Base-by-base conservation (phyloP, 2,113 vertebrate genomes). In the Alethe diademata region DNA sequence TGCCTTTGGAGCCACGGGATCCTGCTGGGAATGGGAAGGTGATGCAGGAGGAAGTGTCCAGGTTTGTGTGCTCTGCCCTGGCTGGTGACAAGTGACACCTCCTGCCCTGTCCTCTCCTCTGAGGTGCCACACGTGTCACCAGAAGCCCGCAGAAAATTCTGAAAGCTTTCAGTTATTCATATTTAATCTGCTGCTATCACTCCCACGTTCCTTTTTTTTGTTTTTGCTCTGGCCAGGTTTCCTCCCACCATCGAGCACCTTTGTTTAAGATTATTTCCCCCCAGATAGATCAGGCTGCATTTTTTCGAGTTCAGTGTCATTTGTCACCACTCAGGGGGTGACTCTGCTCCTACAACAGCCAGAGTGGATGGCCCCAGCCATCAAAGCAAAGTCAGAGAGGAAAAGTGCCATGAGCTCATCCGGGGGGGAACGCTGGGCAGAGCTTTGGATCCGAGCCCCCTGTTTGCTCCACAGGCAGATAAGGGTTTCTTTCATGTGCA, bases 401-500 rank as follows among this genome's bases (percentile, higher is more conserved):
- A 93, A 73, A 95, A 80, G 67, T 38, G 65, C 87, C 35, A 2
- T 90, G 61, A 95, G 74, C 78, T 96, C 90, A 86, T 9, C 29
- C n/a, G 29, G 80, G 36, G 53, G 75, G 42, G 87, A 91, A 90
- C 91, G 73, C 33, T 35, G 91, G 81, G 76, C 38, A 69, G 66
- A 69, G 19, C 33, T n/a, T 45, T 74, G 93, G 73, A 89, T 48
- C 64, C 7, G 5, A 36, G 78, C 83, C 67, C 14, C 3, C 47
- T 14, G 26, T 92, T 92, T 57, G 81, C 92, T 92, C 69, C 6
- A 4, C 60, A 3, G 66, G 71, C 92, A 75, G 95, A 97, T 97
- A 97, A 95, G 82, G n/a, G 76, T 57, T 62, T 76, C 93, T 97
- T 97, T 97, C 88, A 97, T 93, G 94, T 96, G 71, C 64, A 1